Evolutionary conservation across 2,113 vertebrate genomes (phyloP).

Genomic region (Emberiza fucata): DNA sequence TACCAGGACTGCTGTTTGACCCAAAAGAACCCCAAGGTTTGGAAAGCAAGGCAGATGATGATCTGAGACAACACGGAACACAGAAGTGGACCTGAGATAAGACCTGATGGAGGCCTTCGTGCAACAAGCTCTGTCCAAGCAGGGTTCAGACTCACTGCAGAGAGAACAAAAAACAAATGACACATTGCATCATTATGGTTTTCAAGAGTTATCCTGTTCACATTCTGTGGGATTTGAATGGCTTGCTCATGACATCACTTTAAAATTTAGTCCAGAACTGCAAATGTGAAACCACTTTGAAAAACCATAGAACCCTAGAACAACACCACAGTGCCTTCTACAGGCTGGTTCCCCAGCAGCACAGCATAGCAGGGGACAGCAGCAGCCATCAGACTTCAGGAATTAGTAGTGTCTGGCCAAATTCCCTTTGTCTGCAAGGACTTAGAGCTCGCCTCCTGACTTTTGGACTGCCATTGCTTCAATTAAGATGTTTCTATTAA

Average conservation of each 20-base stretch:
- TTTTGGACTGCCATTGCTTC: neutral
- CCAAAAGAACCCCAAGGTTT: conserved; percentile 85
- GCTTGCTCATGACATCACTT: neutral
- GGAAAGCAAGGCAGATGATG: conserved; percentile 90
- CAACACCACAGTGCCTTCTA: conserved; percentile 11
- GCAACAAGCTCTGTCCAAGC: conserved; percentile 94
- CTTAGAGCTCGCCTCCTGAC: neutral
- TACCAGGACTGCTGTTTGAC: conserved; percentile 88
- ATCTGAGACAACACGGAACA: conserved; percentile 95
- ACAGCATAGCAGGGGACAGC: neutral
- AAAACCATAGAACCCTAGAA: neutral
- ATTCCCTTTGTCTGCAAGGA: neutral
- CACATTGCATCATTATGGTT: neutral
- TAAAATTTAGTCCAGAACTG: neutral
- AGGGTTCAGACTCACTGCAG: conserved; percentile 93
- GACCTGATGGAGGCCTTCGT: conserved; percentile 88
- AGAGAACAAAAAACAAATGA: neutral
- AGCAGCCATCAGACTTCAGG: neutral
- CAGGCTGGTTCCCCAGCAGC: neutral
- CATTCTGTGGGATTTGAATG: neutral
- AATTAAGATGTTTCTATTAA: neutral
- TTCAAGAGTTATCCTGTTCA: neutral
- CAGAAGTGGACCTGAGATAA: conserved; percentile 91
- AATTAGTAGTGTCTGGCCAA: neutral
- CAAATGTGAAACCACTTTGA: neutral